Conservation (phyloP, 2,113 vertebrate species). For the Takifugu bimaculatus region DNA sequence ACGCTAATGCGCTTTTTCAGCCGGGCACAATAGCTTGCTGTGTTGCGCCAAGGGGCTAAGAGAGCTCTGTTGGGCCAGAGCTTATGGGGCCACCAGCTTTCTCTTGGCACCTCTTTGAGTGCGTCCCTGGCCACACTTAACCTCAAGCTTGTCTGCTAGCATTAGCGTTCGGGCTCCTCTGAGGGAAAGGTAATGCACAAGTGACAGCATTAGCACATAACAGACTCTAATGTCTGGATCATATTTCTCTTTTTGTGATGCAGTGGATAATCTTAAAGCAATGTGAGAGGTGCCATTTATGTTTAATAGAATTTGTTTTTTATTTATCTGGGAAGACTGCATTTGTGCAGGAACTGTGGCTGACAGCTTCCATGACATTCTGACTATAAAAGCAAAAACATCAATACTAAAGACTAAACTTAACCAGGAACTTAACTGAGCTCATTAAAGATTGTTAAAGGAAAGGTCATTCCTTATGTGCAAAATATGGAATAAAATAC, state of each 20-base stretch:
- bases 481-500: too few relatives aligned
- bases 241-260: constrained; percentile 7
- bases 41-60: constrained; percentile 62
- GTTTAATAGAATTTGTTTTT: neutral
- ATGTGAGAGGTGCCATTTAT: too few relatives aligned
- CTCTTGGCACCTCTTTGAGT: constrained; percentile 58
- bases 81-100: constrained; percentile 69
- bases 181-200: constrained; percentile 41
- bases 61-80: constrained; percentile 52
- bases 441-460: too few relatives aligned
- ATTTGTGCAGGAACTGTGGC: neutral
- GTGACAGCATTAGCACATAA: constrained; percentile 42
- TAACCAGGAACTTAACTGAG: too few relatives aligned
- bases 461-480: too few relatives aligned
- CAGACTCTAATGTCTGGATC: constrained; percentile 5
- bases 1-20: constrained; percentile 69
- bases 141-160: constrained; percentile 59
- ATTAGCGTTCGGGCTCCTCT: constrained; percentile 50
- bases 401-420: too few relatives aligned
- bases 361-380: too few relatives aligned
- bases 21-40: constrained; percentile 63
- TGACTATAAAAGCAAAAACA: too few relatives aligned
- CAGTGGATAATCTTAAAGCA: neutral
- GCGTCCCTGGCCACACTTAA: constrained; percentile 65
- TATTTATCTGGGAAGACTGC: neutral